Evolutionary conservation across 1,140 invertebrate species (phyloP), one percentile per base, ranked within the genome.

Genomic region (Drosophila nikananu): DNA sequence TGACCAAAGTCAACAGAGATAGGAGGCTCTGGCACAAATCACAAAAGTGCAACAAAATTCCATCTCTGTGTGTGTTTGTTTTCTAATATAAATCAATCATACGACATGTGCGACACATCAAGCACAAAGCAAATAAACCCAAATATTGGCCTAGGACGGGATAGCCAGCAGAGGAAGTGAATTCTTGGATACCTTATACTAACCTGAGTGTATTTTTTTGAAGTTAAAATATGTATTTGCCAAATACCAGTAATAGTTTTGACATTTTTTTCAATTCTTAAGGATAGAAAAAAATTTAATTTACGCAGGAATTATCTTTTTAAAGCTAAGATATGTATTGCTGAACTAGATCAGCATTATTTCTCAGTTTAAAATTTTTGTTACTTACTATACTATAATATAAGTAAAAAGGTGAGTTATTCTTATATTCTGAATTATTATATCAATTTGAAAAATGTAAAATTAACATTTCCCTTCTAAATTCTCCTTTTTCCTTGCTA

Each of bases 21-120:
- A 32, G 19, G 19, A 25, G n/a, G 2, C 41, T 49, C 41, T 48
- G 23, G 15, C 27, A 62, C 42, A 66, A 61, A 77, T 81, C 51
- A 81, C 35, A 77, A 57, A 61, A 77, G 21, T 68, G 76, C 54
- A 77, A 71, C 54, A 64, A 55, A 64, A 59, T 71, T 59, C 42
- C 12, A 17, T 23, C 55, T 57, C 17, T 49, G 13, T 23, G 13
- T 25, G 46, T 71, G 42, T n/a, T n/a, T 19, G 75, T 25, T 68
- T 57, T 72, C 44, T 68, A 77, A 79, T 72, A 79, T 79, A 86
- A 87, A 89, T 87, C 80, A 89, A 87, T 83, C 72, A 89, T 80
- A 87, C 84, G 68, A 83, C 76, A 77, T 77, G 68, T 80, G 77
- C 55, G 61, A 48, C 80, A 74, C 48, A 80, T 61, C 57, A 76